Base-by-base conservation (phyloP, 2,797 vertebrate genomes). In the Peromyscus eremicus region DNA sequence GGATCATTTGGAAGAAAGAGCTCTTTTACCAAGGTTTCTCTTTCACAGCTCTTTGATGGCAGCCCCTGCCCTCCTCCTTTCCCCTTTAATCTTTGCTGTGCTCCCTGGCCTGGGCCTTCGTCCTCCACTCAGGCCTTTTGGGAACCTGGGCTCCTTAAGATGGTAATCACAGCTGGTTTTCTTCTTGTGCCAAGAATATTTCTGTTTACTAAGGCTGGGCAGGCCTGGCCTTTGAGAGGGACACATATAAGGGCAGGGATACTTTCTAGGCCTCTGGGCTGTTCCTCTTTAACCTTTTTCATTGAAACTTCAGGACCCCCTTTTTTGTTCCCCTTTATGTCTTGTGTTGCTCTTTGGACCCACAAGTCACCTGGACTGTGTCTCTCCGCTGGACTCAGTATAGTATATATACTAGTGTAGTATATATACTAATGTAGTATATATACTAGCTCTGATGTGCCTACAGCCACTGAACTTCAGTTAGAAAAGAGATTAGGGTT, bases 181-280 rank as follows among this genome's bases (percentile, higher is more conserved):
- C 84, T 97, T 94, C 80, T 97, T 87, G 62, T 23, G 55, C 93
- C 87, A 94, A 93, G 96, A 96, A 95, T 96, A 95, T 94, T 98
- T 98, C 52, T 97, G 92, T 98, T 97, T 98, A 96, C 91, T 97
- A 96, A 96, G 82, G 87, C 82, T 43, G 37, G 11, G 66, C 94
- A 97, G 95, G 37, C 76, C 90, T 97, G 34, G 96, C 90, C 96
- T 98, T 97, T 0, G 12, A 97, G 96, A 98, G 94, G 89, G 91
- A 97, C 97, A 89, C 96, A 96, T 95, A 95, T 64, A 96, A 97
- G 95, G 96, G 83, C 87, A 94, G 83, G 96, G 93, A 92, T 73
- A 89, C 68, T 85, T 90, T 92, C 80, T 57, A 40, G 40, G 95
- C 87, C 92, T 77, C 11, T 11, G 80, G 85, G 94, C 92, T 21